Evolutionary conservation across 2,888 invertebrate genomes (phyloP), one percentile per base, ranked within the genome.

Genomic region (Netelia virgata): DNA sequence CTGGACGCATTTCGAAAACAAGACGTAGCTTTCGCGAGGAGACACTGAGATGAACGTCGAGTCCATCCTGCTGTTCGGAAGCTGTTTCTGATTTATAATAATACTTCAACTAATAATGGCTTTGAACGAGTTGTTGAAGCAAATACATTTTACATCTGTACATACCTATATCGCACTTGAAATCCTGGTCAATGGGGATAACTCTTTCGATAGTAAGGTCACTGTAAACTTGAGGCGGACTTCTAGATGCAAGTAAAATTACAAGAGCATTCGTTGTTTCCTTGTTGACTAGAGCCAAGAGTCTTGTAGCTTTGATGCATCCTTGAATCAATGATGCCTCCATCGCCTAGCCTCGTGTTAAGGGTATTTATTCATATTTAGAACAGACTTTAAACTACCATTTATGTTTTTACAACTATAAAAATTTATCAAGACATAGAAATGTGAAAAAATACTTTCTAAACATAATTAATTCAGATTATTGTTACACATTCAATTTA

Each of bases 121-220:
- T 50, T 76, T 18, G 18, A 18, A 57, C 28, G 28, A 64, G 66
- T 43, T 50, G 1, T 61, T 14, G 41, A 47, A 36, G 20, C 11
- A 18, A 47, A 43, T 47, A 28, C 53, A 41, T 36, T 43, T 86
- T 94, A 5, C 20, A 16, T 43, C 16, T 11, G 28, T 50, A 55
- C 83, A 36, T 95, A 94, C 96, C 96, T 90, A 96, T 96, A 92
- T 96, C 96, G 94, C 97, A 97, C 93, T 96, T 96, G 93, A 98
- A 97, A 90, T 96, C 95, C 89, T 96, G 95, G 94, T 97, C 97
- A 79, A 98, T 95, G 36, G 98, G 97, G 90, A 98, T 95, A 73
- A 97, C 96, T 93, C 96, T 96, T 94, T 97, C 97, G 90, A 98
- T 95, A 14, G 96, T 96, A 88, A 98, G 94, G 94, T 98, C 97